phyloP scores from a whole-genome alignment of 2,113 vertebrate species.

The Oriolus oriolus region DNA sequence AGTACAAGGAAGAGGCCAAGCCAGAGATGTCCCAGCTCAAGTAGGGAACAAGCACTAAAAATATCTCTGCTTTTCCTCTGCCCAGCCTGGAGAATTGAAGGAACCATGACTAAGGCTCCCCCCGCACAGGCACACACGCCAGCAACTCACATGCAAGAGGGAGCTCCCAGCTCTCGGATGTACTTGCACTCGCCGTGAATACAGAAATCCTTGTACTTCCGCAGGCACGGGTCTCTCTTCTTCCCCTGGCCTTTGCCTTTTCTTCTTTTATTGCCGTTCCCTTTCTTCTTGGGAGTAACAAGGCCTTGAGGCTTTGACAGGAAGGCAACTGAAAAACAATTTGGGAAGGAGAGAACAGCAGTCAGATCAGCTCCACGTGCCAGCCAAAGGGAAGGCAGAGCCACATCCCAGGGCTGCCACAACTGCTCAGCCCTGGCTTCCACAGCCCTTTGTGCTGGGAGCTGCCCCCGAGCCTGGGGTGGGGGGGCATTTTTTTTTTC shows the following conservation, averaged over 20 bases:
- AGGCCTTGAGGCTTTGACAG: constrained; percentile 85
- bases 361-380: not conserved
- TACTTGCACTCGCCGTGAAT: constrained; percentile 94
- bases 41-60: constrained; percentile 50
- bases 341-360: not conserved
- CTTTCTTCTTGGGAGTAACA: constrained; percentile 69
- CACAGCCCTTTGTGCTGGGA: not conserved
- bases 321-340: constrained; percentile 78
- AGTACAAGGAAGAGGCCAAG: not conserved
- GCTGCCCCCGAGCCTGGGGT: not conserved
- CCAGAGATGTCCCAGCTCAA: rapidly evolving
- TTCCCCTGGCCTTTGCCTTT: constrained; percentile 86
- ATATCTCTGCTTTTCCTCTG: constrained; percentile 64
- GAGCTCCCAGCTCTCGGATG: constrained; percentile 73
- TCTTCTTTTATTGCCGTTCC: constrained; percentile 77
- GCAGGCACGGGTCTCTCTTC: constrained; percentile 91
- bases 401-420: not conserved
- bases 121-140: not conserved
- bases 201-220: constrained; percentile 92
- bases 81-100: constrained; percentile 29
- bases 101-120: constrained; percentile 41
- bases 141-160: constrained; percentile 88
- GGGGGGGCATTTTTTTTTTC: not conserved
- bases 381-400: not conserved
- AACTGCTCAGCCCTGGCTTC: not conserved